Conservation (phyloP, 2,113 vertebrate species). For the Barbus barbus region DNA sequence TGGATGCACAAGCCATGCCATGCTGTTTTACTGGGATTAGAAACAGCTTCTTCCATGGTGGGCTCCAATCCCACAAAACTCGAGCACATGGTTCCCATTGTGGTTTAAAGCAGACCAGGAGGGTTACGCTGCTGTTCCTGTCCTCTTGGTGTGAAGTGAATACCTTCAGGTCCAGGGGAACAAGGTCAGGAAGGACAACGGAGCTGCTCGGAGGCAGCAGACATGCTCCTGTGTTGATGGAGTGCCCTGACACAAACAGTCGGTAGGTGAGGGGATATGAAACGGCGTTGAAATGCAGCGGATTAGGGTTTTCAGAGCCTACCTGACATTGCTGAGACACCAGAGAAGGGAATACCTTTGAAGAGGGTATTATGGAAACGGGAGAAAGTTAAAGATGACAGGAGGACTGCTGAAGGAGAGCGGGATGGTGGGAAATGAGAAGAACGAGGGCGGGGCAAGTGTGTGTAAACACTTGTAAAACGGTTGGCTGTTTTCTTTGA, state of each 20-base stretch:
- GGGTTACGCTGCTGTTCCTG: constrained; percentile 59
- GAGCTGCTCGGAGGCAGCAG: too few relatives aligned
- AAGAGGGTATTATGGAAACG: constrained; percentile 46
- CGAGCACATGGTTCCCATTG: constrained; percentile 78
- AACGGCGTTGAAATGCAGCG: constrained; percentile 72
- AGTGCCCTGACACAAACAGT: constrained; percentile 56
- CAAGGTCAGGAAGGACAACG: too few relatives aligned
- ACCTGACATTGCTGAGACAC: constrained; percentile 29
- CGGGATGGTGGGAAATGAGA: background rate
- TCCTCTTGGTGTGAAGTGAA: constrained; percentile 72
- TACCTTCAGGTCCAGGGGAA: constrained; percentile 62
- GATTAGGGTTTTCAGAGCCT: constrained; percentile 61
- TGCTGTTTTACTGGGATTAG: constrained; percentile 69
- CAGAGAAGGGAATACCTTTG: constrained; percentile 45
- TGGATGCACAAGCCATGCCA: constrained; percentile 65
- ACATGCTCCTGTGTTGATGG: constrained; percentile 63
- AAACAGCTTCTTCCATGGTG: constrained; percentile 73
- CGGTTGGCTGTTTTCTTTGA: background rate
- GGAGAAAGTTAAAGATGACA: background rate
- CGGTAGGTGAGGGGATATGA: constrained; percentile 60
- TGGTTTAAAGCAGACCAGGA: constrained; percentile 70
- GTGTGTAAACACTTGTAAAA: constrained; percentile 3
- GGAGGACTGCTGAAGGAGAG: constrained; percentile 31
- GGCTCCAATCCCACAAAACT: constrained; percentile 67
- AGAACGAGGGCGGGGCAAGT: background rate